Evolutionary conservation across 1,140 invertebrate genomes (phyloP).

Genomic region (Nymphalis io): DNA sequence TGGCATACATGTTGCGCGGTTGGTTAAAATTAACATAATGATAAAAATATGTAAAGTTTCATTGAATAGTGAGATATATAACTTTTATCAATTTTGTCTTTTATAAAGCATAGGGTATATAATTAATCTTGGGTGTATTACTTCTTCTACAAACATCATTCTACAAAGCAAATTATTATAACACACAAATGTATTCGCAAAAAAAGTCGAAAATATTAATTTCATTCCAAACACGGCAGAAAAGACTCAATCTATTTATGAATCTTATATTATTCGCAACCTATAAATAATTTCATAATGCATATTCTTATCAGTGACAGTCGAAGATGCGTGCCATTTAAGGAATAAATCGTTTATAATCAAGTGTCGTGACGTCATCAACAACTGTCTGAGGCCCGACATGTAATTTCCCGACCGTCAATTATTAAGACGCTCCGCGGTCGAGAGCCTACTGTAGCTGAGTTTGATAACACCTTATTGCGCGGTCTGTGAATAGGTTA

Average conservation of each 20-base stretch:
- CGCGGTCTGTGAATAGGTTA: constrained; percentile 8
- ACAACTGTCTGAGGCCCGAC: constrained; percentile 75
- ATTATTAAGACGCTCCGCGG: constrained; percentile 71
- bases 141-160: too few species aligned
- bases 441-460: constrained; percentile 65
- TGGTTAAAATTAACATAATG: too few species aligned
- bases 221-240: too few species aligned
- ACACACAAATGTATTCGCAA: too few species aligned
- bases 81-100: too few species aligned
- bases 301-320: constrained; percentile 37
- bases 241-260: neutral
- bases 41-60: too few species aligned
- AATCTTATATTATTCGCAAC: neutral
- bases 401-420: constrained; percentile 79
- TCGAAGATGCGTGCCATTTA: constrained; percentile 54
- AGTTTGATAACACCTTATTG: constrained; percentile 59
- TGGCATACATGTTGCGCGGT: too few species aligned
- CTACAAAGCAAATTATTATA: too few species aligned
- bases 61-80: too few species aligned
- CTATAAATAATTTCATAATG: constrained; percentile 20
- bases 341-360: constrained; percentile 79
- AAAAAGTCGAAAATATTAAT: too few species aligned
- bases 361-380: constrained; percentile 79
- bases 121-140: too few species aligned
- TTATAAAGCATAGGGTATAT: too few species aligned